Conservation (phyloP, 2,113 vertebrate species). For the Monopterus albus region DNA sequence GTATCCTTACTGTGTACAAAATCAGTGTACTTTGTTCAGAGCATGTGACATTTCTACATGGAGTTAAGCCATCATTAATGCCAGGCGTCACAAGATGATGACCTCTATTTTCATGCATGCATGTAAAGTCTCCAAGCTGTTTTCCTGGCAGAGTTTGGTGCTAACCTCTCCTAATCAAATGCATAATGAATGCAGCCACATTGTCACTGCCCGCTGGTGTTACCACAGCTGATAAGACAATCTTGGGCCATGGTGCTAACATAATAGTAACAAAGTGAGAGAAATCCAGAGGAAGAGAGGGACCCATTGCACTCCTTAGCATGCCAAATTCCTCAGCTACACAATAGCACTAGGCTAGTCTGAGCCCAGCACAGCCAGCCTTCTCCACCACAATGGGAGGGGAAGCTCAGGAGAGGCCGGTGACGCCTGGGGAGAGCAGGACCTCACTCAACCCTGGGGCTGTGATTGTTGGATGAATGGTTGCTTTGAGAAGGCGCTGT, state of each 20-base stretch:
- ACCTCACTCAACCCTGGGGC: constrained; percentile 71
- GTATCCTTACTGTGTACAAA: constrained; percentile 1
- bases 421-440: constrained; percentile 71
- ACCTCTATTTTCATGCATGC: constrained; percentile 16
- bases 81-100: constrained; percentile 11
- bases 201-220: constrained; percentile 54
- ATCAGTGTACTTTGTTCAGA: not conserved
- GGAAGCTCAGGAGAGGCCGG: constrained; percentile 72
- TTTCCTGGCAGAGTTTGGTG: constrained; percentile 33
- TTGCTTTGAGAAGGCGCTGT: constrained; percentile 68
- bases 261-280: constrained; percentile 52
- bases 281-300: constrained; percentile 28
- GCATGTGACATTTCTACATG: constrained; percentile 1
- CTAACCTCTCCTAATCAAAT: constrained; percentile 13
- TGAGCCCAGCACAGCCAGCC: constrained; percentile 66
- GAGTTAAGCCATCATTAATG: constrained; percentile 4
- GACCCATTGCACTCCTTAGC: constrained; percentile 63
- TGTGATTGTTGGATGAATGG: constrained; percentile 67
- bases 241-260: constrained; percentile 54
- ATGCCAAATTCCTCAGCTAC: constrained; percentile 80
- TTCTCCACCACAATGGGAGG: constrained; percentile 73
- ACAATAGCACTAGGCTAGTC: constrained; percentile 75
- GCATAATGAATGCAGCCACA: constrained; percentile 45
- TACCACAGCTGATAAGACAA: constrained; percentile 75
- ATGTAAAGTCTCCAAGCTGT: constrained; percentile 12